Evolutionary conservation across 2,888 invertebrate genomes (phyloP).

Genomic region (Zootermopsis nevadensis): DNA sequence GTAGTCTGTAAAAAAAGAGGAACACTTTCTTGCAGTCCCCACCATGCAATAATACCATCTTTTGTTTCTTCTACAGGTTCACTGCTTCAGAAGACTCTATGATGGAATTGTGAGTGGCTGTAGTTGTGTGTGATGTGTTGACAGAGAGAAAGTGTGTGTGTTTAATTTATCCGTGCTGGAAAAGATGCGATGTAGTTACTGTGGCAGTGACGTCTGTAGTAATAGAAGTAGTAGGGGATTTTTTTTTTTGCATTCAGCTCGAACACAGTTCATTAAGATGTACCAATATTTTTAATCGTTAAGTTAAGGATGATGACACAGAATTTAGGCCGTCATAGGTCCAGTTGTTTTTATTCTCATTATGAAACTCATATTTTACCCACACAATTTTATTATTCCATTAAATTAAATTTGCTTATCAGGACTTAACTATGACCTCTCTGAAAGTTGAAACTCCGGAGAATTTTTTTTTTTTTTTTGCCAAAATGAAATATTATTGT

Average conservation of each 20-base stretch:
- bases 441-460: too few relatives aligned
- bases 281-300: background rate
- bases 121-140: background rate
- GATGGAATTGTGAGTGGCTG: slow-evolving; percentile 17
- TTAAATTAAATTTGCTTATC: too few relatives aligned
- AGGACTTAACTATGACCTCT: too few relatives aligned
- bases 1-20: background rate
- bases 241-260: background rate
- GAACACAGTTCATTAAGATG: background rate
- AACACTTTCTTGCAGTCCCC: background rate
- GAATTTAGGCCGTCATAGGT: background rate
- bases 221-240: background rate
- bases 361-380: too few relatives aligned
- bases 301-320: background rate
- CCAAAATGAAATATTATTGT: too few relatives aligned
- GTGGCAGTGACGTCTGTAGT: background rate
- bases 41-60: background rate
- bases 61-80: background rate
- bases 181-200: background rate
- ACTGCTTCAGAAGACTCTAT: background rate
- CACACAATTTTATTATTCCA: too few relatives aligned
- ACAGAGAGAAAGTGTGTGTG: background rate
- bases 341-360: too few relatives aligned
- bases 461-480: too few relatives aligned
- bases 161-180: background rate